Evolutionary conservation across 2,113 vertebrate species (phyloP), one percentile per base, ranked within the genome.

Genomic region (Strigops habroptila): DNA sequence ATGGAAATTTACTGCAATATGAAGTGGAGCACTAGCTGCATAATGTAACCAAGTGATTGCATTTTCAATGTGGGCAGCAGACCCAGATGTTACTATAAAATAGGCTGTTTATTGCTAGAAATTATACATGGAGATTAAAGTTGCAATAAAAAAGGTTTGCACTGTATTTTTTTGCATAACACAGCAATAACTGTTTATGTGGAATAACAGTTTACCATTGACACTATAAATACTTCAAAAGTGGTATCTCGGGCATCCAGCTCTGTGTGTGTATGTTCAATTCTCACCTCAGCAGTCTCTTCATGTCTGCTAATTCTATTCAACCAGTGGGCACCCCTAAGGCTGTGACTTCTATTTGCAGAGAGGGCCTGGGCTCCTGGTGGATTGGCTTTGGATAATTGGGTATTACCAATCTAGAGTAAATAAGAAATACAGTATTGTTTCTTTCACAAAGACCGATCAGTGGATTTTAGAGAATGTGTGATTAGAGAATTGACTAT

Each of bases 51-150:
- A 11, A 74, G 46, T 5, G 8, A 39, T 52, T 84, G 24, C 59
- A 75, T 95, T 86, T 83, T 96, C 80, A 65, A 5, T 78, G 48
- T 55, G 52, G 53, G 22, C 77, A 84, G 73, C 37, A 86, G 62
- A 89, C 46, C 69, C 64, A 78, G 90, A 71, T 96, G 63, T 90
- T 86, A 60, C 89, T 71, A 62, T 92, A 89, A 96, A 96, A 60
- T 49, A 79, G 35, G 67, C 79, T 94, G 52, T 94, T 97, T 95
- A 96, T 94, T 93, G 52, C 92, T 97, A 77, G 62, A 79, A 94
- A 95, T 96, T 96, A 75, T 63, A 52, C 43, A 23, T 73, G 80
- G 85, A 86, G 46, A 86, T 96, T 88, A 86, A 95, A 96, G 67
- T 86, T 91, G 75, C 83, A 84, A 53, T 94, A 91, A 89, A 93